Evolutionary conservation across 2,113 vertebrate genomes (phyloP).

Genomic region (Vireo altiloquus): DNA sequence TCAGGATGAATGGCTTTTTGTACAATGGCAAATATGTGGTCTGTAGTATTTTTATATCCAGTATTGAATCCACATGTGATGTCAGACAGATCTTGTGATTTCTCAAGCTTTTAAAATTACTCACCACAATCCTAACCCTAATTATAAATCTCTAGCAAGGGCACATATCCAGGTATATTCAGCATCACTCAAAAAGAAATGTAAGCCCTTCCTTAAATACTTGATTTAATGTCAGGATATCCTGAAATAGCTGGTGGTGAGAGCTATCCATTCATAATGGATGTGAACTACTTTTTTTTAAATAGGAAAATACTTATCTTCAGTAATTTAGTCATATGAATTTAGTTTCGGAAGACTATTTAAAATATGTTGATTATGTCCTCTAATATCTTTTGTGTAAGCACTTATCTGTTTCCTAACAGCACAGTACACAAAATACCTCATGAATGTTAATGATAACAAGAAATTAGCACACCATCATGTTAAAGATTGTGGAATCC

Average conservation of each 20-base stretch:
- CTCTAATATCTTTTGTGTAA: neutral
- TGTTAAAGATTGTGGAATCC: neutral
- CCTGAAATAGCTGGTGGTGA: slow-evolving; percentile 25
- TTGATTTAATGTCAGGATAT: slow-evolving; percentile 25
- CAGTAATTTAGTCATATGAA: neutral
- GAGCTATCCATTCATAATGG: neutral
- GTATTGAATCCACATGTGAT: neutral
- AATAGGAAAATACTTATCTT: neutral
- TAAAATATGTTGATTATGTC: slow-evolving; percentile 1
- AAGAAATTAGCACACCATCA: neutral
- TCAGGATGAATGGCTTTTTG: neutral
- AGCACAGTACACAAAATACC: slow-evolving; percentile 1
- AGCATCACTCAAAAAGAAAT: neutral
- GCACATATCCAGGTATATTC: neutral
- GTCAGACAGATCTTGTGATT: slow-evolving; percentile 8
- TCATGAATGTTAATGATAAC: slow-evolving; percentile 6
- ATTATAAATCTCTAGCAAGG: slow-evolving; percentile 27
- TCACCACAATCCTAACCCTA: neutral
- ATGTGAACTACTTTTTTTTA: neutral
- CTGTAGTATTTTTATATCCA: neutral
- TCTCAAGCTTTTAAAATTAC: slow-evolving; percentile 11
- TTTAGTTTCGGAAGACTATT: neutral
- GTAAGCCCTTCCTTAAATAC: neutral
- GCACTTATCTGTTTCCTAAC: neutral
- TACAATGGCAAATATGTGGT: neutral